Percentiles rank a stretch among this genome's conserved stretches.
phyloP scores from a whole-genome alignment of 2,888 invertebrate species.

The Seira musarum region DNA sequence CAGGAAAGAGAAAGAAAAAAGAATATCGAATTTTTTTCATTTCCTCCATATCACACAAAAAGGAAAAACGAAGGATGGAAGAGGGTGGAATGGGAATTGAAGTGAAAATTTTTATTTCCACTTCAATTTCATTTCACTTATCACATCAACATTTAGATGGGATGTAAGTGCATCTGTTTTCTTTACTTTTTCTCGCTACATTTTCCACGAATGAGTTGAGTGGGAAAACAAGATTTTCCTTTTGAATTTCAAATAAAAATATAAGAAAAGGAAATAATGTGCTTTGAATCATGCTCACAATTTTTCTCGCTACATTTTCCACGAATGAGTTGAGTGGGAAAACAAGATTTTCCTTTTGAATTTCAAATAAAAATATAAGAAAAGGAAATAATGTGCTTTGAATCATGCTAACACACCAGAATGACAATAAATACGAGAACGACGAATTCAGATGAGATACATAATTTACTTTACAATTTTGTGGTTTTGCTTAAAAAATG shows the following conservation, averaged over 20 bases:
- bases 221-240: neutral
- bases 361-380: neutral
- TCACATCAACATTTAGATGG: no score
- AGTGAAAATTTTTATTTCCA: slow-evolving; percentile 66
- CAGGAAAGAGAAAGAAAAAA: no score
- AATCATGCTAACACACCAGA: slow-evolving; percentile 2
- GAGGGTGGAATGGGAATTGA: no score
- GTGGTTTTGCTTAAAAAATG: no score
- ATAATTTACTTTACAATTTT: no score
- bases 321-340: neutral
- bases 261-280: neutral
- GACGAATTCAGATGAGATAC: no score
- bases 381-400: neutral
- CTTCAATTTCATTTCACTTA: slow-evolving; percentile 63
- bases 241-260: neutral
- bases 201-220: neutral
- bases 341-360: neutral
- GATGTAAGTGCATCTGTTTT: slow-evolving; percentile 28
- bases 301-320: slow-evolving; percentile 22
- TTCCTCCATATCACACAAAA: no score
- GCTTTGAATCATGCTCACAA: slow-evolving; percentile 8
- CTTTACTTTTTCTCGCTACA: slow-evolving; percentile 33
- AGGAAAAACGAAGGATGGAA: slow-evolving; percentile 54
- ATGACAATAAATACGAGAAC: no score
- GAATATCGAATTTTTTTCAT: no score